A percentile compares a stretch with the other conserved stretches of the same genome.
Conservation (phyloP, 2,888 invertebrate species). For the Lymantria monacha region DNA sequence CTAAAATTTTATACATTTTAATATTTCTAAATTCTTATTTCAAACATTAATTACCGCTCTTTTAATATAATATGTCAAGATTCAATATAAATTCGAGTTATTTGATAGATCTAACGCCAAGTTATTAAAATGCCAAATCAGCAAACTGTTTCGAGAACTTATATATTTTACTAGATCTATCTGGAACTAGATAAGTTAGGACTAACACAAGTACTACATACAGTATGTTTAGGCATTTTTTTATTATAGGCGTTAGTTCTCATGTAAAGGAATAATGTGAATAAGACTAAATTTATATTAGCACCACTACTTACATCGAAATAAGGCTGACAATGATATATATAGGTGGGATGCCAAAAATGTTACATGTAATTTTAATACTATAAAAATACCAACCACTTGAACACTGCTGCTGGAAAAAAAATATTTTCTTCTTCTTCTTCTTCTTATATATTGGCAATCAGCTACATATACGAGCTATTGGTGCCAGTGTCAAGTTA, state of each 20-base stretch:
- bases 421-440: too few species aligned
- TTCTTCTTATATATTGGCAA: too few species aligned
- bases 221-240: background rate
- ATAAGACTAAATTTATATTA: conserved; percentile 28
- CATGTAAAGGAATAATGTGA: conserved; percentile 10
- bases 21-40: background rate
- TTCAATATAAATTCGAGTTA: conserved; percentile 21
- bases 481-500: too few species aligned
- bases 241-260: conserved; percentile 17
- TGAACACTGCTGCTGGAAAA: conserved; percentile 1
- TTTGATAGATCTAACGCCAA: conserved; percentile 14
- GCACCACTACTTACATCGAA: conserved; percentile 44
- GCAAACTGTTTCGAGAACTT: background rate
- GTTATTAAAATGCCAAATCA: conserved; percentile 3
- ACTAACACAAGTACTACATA: conserved; percentile 3
- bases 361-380: conserved; percentile 26
- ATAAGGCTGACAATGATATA: conserved; percentile 31
- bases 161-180: background rate
- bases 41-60: background rate
- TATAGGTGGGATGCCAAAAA: conserved; percentile 46
- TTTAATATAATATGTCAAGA: conserved; percentile 8
- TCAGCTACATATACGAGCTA: too few species aligned
- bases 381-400: conserved; percentile 17
- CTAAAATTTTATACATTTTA: background rate
- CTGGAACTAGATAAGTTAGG: conserved; percentile 17